These are phyloP conservation scores for Pectinophora gossypiella DNA, from an alignment of 1,140 invertebrate genomes.

Conservation along the genomic window DNA sequence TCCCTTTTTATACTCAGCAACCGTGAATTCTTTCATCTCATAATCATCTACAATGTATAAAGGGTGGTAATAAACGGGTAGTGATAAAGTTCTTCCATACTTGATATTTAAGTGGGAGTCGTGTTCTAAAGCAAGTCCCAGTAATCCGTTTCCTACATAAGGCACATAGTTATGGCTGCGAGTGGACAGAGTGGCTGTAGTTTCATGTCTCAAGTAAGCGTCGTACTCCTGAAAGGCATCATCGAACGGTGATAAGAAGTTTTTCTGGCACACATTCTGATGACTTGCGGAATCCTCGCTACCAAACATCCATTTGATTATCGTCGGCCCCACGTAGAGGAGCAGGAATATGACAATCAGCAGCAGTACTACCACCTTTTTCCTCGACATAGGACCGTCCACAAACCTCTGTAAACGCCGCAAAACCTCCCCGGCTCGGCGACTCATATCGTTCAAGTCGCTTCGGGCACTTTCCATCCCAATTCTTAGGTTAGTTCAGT, in stretches of 20 bases:
- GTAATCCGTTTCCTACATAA: conserved; percentile 87
- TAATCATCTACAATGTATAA: conserved; percentile 78
- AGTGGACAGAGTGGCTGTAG: conserved; percentile 64
- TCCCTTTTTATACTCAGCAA: conserved; percentile 82
- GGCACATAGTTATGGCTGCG: conserved; percentile 79
- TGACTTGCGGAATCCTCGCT: conserved; percentile 68
- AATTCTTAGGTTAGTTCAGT: conserved; percentile 10
- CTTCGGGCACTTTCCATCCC: conserved; percentile 53
- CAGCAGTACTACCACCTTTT: conserved; percentile 79
- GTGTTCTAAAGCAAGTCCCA: conserved; percentile 80
- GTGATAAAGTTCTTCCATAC: conserved; percentile 81
- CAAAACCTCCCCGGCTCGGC: conserved; percentile 55
- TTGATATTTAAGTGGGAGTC: conserved; percentile 83
- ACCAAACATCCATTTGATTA: conserved; percentile 79
- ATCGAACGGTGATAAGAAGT: conserved; percentile 78
- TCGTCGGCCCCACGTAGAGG: conserved; percentile 79
- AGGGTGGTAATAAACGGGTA: conserved; percentile 85
- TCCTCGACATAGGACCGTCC: conserved; percentile 80
- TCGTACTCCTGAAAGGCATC: conserved; percentile 79
- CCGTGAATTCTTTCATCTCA: conserved; percentile 77
- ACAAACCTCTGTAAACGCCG: conserved; percentile 77
- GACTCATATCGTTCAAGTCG: conserved; percentile 51
- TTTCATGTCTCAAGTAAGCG: conserved; percentile 80
- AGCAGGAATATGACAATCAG: conserved; percentile 78
- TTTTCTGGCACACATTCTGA: conserved; percentile 79